phyloP scores from a whole-genome alignment of 2,113 vertebrate species.

The Pardalotus punctatus region DNA sequence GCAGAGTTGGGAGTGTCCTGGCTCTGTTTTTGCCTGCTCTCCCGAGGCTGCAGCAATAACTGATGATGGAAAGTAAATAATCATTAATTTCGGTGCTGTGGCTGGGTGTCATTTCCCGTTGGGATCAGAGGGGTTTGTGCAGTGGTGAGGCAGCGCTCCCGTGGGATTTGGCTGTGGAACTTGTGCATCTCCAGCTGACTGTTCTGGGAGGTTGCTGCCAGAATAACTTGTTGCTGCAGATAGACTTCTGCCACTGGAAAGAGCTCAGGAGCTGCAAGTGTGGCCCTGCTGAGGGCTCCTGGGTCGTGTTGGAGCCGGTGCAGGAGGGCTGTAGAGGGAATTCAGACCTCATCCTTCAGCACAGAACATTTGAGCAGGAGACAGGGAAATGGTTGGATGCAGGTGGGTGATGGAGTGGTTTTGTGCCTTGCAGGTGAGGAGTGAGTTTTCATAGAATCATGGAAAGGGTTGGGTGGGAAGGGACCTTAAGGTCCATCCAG shows the following conservation, averaged over 20 bases:
- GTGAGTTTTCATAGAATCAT: neutral
- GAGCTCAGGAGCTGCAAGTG: accelerated
- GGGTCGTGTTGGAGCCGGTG: neutral
- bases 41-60: neutral
- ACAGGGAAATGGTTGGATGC: neutral
- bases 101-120: accelerated
- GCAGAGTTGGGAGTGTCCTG: neutral
- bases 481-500: accelerated
- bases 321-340: too few species aligned
- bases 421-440: neutral
- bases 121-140: neutral
- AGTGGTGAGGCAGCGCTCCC: accelerated
- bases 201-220: neutral
- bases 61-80: neutral
- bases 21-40: neutral
- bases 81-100: accelerated
- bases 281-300: neutral
- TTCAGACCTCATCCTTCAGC: neutral
- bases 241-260: neutral
- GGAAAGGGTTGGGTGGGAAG: neutral
- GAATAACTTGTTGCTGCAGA: neutral
- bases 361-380: accelerated
- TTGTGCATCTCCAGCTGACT: neutral
- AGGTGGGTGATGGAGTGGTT: neutral
- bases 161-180: neutral